Evolutionary conservation across 2,113 vertebrate species (phyloP), one percentile per base, ranked within the genome.

Genomic region (Trichechus manatus): DNA sequence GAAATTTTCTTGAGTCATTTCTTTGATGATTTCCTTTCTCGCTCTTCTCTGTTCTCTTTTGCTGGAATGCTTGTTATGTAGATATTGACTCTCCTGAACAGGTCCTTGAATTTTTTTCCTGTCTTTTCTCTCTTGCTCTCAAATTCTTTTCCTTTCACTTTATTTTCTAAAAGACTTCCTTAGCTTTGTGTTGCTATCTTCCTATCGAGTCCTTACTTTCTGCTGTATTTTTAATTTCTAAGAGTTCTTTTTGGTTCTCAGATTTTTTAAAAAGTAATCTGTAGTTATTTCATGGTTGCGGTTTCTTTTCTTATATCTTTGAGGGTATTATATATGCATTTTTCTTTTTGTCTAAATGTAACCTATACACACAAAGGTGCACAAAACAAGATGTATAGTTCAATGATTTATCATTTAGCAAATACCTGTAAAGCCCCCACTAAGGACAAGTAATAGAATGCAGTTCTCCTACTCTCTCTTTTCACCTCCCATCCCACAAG

Each of bases 1-100:
- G 25, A 66, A 92, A 68, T 97, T 94, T 92, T 95, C 91, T 87
- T 92, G 83, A 92, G 87, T 87, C 5, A 87, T 87, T 95, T 96
- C 36, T 92, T 96, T 78, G 50, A 36, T 68, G 15, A 92, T 93
- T 89, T 97, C 29, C 9, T 81, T 22, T 23, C 44, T 83, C 4
- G 50, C 59, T 78, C 90, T 87, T 68, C 59, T 82, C 27, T 61
- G 25, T 81, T 93, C 27, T 50, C 42, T 74, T 93, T 93, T 93
- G 36, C 23, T 79, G 22, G 17, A 89, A 81, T 89, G 53, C 36
- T 86, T 92, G 11, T 87, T 89, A 47, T 50, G 11, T 53, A 95
- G 59, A 78, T 89, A 56, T 87, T 92, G n/a, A 15, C 42, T 6
- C 3, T 94, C 1, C 31, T 93, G 22, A 23, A 61, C 14, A 42